These are phyloP conservation scores for Kuschelorhynchus macadamiae DNA, from an alignment of 2,888 invertebrate species.

Conservation along the genomic window DNA sequence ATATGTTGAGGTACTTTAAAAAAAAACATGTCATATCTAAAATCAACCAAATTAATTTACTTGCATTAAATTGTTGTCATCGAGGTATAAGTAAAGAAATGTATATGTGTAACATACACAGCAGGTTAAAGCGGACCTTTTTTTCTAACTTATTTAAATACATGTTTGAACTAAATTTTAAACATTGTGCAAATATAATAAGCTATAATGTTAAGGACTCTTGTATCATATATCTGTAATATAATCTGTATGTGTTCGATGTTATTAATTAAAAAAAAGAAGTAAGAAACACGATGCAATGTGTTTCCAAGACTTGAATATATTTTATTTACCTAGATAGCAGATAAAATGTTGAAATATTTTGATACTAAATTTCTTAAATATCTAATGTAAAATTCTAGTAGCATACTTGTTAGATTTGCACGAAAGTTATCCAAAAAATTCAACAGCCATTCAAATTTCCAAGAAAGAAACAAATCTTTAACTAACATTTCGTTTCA, in stretches of 20 bases:
- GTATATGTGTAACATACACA: constrained; percentile 47
- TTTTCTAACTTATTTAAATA: constrained; percentile 40
- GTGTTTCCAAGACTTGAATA: constrained; percentile 47
- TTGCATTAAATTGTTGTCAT: constrained; percentile 14
- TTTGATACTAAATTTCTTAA: constrained; percentile 67
- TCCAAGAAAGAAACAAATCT: not conserved
- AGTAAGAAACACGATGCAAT: constrained; percentile 32
- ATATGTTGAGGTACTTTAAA: too few species aligned
- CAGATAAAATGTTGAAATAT: constrained; percentile 60
- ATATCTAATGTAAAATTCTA: constrained; percentile 39
- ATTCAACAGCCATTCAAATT: not conserved
- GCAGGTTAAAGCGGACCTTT: constrained; percentile 50
- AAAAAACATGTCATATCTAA: too few species aligned
- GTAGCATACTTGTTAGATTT: constrained; percentile 27
- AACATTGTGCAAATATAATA: constrained; percentile 18
- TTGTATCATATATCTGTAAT: constrained; percentile 40
- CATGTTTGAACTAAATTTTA: constrained; percentile 18
- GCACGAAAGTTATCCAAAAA: not conserved
- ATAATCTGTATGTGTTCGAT: constrained; percentile 48
- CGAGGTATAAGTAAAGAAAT: constrained; percentile 19
- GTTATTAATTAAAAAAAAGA: constrained; percentile 37
- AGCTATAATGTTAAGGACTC: constrained; percentile 24
- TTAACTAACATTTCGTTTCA: too few species aligned
- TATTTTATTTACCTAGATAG: constrained; percentile 50
- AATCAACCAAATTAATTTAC: too few species aligned